Percentiles rank a stretch among this genome's conserved stretches.
These are phyloP conservation scores for Urocyon cinereoargenteus DNA, from an alignment of 2,797 vertebrate species.

Conservation along the genomic window DNA sequence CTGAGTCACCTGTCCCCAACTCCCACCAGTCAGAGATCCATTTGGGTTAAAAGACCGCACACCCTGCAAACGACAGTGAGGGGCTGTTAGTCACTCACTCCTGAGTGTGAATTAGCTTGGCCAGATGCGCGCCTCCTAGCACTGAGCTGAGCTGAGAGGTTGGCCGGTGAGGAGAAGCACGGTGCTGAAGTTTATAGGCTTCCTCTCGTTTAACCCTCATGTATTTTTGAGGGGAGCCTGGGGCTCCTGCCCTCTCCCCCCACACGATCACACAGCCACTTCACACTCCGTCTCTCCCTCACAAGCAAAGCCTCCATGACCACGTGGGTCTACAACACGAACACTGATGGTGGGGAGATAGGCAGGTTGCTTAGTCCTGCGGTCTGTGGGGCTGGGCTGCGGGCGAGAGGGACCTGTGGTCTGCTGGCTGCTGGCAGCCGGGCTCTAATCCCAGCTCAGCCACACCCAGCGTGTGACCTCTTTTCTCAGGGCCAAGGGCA, in stretches of 20 bases:
- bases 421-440: neutral
- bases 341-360: rapidly evolving
- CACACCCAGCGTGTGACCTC: neutral
- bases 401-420: too few species aligned
- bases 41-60: too few species aligned
- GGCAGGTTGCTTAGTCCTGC: rapidly evolving
- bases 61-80: neutral
- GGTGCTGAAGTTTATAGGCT: neutral
- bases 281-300: neutral
- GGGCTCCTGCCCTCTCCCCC: neutral
- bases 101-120: neutral
- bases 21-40: neutral
- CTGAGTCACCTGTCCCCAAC: neutral
- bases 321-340: neutral
- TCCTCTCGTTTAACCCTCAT: neutral
- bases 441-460: neutral
- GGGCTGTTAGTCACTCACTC: neutral
- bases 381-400: neutral
- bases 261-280: rapidly evolving
- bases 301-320: neutral
- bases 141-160: neutral
- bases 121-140: neutral
- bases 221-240: neutral
- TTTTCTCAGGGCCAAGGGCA: neutral
- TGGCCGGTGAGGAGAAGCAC: neutral